Percentiles rank a stretch among this genome's conserved stretches.
phyloP scores from a whole-genome alignment of 1,140 invertebrate genomes.

The Belonocnema kinseyi region DNA sequence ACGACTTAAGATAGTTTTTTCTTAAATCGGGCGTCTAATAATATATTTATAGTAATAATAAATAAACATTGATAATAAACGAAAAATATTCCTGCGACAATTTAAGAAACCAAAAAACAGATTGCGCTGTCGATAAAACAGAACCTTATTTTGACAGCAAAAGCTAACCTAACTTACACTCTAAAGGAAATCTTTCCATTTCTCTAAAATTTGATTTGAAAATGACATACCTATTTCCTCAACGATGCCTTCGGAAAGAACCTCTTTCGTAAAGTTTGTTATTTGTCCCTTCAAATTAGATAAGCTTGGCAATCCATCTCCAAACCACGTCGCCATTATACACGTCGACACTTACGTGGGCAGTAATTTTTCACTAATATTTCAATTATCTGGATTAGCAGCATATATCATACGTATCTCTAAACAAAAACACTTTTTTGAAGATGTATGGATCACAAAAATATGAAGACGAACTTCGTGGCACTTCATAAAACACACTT shows the following conservation, averaged over 20 bases:
- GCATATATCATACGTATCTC: not conserved
- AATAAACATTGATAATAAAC: not conserved
- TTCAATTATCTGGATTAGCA: constrained; percentile 5
- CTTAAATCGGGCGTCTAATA: too few species aligned
- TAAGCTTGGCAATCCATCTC: constrained; percentile 82
- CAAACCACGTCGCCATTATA: constrained; percentile 85
- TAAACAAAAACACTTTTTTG: not conserved
- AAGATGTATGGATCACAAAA: not conserved
- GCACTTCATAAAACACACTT: constrained; percentile 37
- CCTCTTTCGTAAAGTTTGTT: constrained; percentile 85
- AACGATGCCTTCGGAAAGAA: constrained; percentile 78
- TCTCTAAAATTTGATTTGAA: constrained; percentile 21
- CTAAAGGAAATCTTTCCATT: not conserved
- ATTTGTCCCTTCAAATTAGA: constrained; percentile 85
- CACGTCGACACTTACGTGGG: constrained; percentile 64
- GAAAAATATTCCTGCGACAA: not conserved
- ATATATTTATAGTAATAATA: too few species aligned
- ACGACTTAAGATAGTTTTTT: too few species aligned
- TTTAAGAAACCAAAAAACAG: constrained; percentile 7
- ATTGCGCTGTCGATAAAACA: constrained; percentile 60
- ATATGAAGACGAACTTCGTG: not conserved
- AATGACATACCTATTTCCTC: constrained; percentile 75
- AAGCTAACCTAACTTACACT: constrained; percentile 58
- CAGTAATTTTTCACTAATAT: constrained; percentile 13
- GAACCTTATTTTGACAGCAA: constrained; percentile 69